Evolutionary conservation across 2,113 vertebrate genomes (phyloP).

Genomic region (Nematolebias whitei): DNA sequence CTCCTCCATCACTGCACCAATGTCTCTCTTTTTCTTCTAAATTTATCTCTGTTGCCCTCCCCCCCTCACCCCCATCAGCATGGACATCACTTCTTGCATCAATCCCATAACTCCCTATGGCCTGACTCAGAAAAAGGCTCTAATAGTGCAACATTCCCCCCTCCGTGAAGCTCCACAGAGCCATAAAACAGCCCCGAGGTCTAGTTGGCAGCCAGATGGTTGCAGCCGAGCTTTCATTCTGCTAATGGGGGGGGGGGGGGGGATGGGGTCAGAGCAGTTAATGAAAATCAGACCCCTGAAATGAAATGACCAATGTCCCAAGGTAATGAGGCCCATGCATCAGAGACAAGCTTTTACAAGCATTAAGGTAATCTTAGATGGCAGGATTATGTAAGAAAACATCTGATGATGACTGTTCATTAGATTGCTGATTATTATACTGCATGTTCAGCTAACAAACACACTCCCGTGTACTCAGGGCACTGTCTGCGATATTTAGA

Average conservation of each 20-base stretch:
- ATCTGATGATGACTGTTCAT: constrained; percentile 71
- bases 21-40: constrained; percentile 46
- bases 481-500: constrained; percentile 58
- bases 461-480: constrained; percentile 55
- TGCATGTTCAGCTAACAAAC: constrained; percentile 60
- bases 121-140: constrained; percentile 51
- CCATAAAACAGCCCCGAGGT: constrained; percentile 73
- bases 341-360: constrained; percentile 65
- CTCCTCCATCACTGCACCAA: constrained; percentile 41
- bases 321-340: constrained; percentile 76
- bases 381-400: constrained; percentile 74
- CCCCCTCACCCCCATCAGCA: too few relatives aligned
- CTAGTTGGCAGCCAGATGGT: constrained; percentile 75
- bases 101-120: constrained; percentile 44
- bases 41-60: too few relatives aligned
- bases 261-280: constrained; percentile 67
- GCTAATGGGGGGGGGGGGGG: constrained; percentile 71
- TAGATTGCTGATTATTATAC: constrained; percentile 62
- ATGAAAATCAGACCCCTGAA: constrained; percentile 82
- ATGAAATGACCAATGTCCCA: constrained; percentile 80
- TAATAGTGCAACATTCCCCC: constrained; percentile 62
- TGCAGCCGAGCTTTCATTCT: constrained; percentile 69
- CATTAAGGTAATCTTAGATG: constrained; percentile 73
- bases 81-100: constrained; percentile 58
- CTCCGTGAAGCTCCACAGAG: constrained; percentile 64